These are phyloP conservation scores for Lepidotrigona ventralis DNA, from an alignment of 1,140 invertebrate species.

Conservation along the genomic window DNA sequence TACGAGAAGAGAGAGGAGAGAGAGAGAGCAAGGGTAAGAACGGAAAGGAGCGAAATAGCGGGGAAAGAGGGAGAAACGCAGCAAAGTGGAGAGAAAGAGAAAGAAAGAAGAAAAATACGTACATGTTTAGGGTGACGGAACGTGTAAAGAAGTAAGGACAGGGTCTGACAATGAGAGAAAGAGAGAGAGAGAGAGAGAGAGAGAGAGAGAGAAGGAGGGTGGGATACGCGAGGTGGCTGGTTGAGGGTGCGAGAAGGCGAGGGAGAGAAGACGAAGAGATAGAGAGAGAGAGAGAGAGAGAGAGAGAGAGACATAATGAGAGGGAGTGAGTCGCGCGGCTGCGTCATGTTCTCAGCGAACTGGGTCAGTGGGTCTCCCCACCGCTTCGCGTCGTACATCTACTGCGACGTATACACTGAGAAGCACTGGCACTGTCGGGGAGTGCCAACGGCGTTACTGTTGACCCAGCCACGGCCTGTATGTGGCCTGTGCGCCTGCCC, in stretches of 20 bases:
- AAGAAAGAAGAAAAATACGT: constrained; percentile 23
- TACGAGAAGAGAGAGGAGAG: neutral
- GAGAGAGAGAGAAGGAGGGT: constrained; percentile 34
- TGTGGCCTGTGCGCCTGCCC: constrained; percentile 55
- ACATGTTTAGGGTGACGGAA: constrained; percentile 45
- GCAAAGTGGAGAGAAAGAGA: constrained; percentile 12
- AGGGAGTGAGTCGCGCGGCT: constrained; percentile 75
- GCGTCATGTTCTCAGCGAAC: constrained; percentile 79
- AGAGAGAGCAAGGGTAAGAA: constrained; percentile 30
- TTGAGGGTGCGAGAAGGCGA: constrained; percentile 7
- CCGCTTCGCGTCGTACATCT: constrained; percentile 58
- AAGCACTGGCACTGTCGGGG: constrained; percentile 69
- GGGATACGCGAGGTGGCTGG: constrained; percentile 27
- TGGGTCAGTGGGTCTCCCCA: constrained; percentile 80
- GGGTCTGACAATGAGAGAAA: constrained; percentile 17
- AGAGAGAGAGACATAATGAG: constrained; percentile 62
- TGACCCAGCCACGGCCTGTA: constrained; percentile 76
- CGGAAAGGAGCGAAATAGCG: constrained; percentile 13
- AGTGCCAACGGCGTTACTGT: constrained; percentile 79
- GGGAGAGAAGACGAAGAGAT: constrained; percentile 34
- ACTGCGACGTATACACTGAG: constrained; percentile 55
- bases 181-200: constrained; percentile 25
- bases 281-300: constrained; percentile 53
- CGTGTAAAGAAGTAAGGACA: constrained; percentile 37
- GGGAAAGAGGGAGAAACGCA: no score